These are phyloP conservation scores for Sminthurinus signatus DNA, from an alignment of 1,140 invertebrate genomes.

Conservation along the genomic window DNA sequence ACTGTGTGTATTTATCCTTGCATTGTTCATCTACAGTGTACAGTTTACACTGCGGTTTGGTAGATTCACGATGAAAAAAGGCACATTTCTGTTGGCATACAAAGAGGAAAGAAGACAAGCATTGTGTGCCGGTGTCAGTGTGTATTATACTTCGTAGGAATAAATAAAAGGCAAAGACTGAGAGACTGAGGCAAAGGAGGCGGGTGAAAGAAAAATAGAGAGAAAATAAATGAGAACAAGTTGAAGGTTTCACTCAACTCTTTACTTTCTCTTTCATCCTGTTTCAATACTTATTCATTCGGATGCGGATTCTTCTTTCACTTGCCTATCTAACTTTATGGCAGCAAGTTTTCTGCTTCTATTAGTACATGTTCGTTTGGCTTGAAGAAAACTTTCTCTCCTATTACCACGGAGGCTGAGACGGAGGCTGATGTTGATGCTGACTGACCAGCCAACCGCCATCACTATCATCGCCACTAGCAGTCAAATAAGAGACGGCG, in stretches of 20 bases:
- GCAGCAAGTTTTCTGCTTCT: conserved; percentile 4
- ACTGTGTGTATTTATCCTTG: no score
- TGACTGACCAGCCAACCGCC: background rate
- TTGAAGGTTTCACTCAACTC: conserved; percentile 1
- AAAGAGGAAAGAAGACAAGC: conserved; percentile 8
- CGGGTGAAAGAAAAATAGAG: background rate
- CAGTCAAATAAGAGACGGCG: background rate
- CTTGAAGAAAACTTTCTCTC: conserved; percentile 8
- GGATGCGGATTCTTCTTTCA: background rate
- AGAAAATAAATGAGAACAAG: conserved; percentile 11
- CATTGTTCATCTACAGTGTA: no score
- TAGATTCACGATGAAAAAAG: conserved; percentile 12
- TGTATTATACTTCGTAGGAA: background rate
- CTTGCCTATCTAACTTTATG: background rate
- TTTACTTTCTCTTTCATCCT: background rate
- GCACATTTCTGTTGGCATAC: conserved; percentile 3
- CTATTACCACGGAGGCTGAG: no score
- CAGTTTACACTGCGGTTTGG: no score
- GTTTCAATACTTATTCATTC: background rate
- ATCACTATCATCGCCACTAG: background rate
- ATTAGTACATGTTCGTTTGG: no score
- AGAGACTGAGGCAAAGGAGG: background rate
- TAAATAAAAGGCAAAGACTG: background rate
- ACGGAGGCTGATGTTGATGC: no score
- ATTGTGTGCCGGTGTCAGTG: background rate